Conservation (phyloP, 2,797 vertebrate genomes). For the Monodelphis domestica region DNA sequence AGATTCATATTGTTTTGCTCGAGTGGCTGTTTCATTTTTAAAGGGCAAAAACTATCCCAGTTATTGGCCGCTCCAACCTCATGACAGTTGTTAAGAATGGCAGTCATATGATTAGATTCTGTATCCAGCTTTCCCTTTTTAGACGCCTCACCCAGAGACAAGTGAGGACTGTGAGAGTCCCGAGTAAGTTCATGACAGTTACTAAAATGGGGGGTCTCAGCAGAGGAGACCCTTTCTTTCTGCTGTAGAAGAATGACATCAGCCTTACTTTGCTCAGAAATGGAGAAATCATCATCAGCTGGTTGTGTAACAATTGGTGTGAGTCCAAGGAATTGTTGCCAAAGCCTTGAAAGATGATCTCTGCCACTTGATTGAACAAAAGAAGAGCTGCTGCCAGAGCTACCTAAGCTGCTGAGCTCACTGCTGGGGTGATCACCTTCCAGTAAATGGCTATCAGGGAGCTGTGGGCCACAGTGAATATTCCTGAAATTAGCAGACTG, state of each 20-base stretch:
- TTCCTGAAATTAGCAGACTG: constrained; percentile 55
- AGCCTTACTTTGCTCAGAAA: constrained; percentile 65
- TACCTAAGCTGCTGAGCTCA: constrained; percentile 75
- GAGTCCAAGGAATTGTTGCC: constrained; percentile 84
- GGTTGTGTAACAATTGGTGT: constrained; percentile 78
- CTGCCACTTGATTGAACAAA: constrained; percentile 61
- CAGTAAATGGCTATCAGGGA: constrained; percentile 55
- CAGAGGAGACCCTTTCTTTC: constrained; percentile 52
- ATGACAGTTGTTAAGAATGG: neutral
- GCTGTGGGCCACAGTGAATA: constrained; percentile 42
- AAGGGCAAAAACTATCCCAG: constrained; percentile 38
- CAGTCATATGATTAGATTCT: constrained; percentile 27
- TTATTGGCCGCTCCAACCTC: constrained; percentile 47
- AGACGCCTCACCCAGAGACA: constrained; percentile 55
- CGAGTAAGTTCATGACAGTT: constrained; percentile 55
- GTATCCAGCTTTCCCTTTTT: constrained; percentile 51
- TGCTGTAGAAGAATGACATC: constrained; percentile 68
- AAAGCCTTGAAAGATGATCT: constrained; percentile 73
- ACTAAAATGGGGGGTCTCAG: constrained; percentile 47
- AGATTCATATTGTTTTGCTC: constrained; percentile 50
- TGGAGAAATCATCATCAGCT: constrained; percentile 72
- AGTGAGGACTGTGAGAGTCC: constrained; percentile 62
- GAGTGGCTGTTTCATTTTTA: constrained; percentile 33
- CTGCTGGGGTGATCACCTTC: constrained; percentile 63
- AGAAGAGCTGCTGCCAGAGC: constrained; percentile 67